Evolutionary conservation across 2,797 vertebrate genomes (phyloP), one percentile per base, ranked within the genome.

Genomic region (Molossus molossus): DNA sequence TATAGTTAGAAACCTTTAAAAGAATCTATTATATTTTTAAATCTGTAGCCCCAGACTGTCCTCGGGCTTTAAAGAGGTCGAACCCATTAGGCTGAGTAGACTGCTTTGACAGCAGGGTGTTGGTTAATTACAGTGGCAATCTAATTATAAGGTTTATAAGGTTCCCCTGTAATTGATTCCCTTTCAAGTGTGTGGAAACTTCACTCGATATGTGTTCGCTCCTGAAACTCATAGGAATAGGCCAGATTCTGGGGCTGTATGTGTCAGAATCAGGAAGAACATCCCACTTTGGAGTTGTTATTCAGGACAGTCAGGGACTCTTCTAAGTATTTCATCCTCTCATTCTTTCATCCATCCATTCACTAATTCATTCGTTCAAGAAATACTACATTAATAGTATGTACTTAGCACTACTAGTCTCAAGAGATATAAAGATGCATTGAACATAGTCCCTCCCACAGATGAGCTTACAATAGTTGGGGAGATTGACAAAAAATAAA

Each of bases 61-160:
- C 77, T 96, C 48, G 17, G 77, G 87, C 64, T 96, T 91, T 92
- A 57, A 58, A 90, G 81, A 95, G 65, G 48, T 60, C 93, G 86
- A 96, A 80, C 50, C 73, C 65, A 93, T 94, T 97, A 97, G 96
- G 96, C n/a, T 82, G 11, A 2, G 0, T 82, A 92, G 95, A 94
- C 64, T 93, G 87, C 94, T 97, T 90, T 97, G 95, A 96, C 94
- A 97, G 87, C 6, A 25, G 48, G 93, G 87, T 94, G 93, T 50
- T 94, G 87, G 91, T 93, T 97, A 98, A 98, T 97, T 96, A 96
- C 81, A 93, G 96, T 75, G 90, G 91, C 81, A 87, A 96, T 96
- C 81, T 97, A 97, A 98, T 97, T 97, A 96, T 91, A 96, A 96
- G 86, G 92, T 86, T 97, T 97, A 95, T 91, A 95, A 91, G 85